These are phyloP conservation scores for Pachycephala philippinensis DNA, from an alignment of 2,113 vertebrate species.

Conservation along the genomic window DNA sequence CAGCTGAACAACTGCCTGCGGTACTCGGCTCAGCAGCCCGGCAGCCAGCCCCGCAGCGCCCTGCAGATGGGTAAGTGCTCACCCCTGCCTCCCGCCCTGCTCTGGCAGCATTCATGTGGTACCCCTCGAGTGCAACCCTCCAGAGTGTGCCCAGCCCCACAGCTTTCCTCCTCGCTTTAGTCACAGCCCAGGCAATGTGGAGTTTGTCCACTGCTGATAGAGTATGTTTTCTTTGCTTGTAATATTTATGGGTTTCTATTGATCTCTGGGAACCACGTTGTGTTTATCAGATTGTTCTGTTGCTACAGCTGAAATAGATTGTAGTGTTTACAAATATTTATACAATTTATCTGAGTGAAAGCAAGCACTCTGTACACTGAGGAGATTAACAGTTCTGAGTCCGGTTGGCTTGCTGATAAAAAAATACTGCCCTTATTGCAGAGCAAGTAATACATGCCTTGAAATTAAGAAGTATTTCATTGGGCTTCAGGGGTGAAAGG, in stretches of 20 bases:
- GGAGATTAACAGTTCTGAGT: slow-evolving; percentile 25
- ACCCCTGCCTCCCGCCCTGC: neutral
- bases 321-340: slow-evolving; percentile 61
- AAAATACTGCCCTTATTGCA: neutral
- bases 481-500: slow-evolving; percentile 36
- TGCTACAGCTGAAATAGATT: slow-evolving; percentile 49
- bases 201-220: neutral
- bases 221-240: slow-evolving; percentile 4
- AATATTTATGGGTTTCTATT: slow-evolving; percentile 38
- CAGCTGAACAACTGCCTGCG: slow-evolving; percentile 84
- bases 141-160: accelerated
- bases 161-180: neutral
- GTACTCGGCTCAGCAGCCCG: slow-evolving; percentile 76
- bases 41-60: slow-evolving; percentile 76
- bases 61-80: slow-evolving; percentile 81
- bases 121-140: neutral
- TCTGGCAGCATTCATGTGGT: accelerated
- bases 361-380: slow-evolving; percentile 9
- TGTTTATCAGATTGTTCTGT: slow-evolving; percentile 48
- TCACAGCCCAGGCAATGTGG: neutral
- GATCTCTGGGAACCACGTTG: slow-evolving; percentile 25
- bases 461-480: slow-evolving; percentile 40
- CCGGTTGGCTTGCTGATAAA: neutral
- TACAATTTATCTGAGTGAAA: slow-evolving; percentile 34
- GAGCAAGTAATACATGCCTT: neutral